phyloP scores from a whole-genome alignment of 2,888 invertebrate genomes.

The Drosophila stalkeri region DNA sequence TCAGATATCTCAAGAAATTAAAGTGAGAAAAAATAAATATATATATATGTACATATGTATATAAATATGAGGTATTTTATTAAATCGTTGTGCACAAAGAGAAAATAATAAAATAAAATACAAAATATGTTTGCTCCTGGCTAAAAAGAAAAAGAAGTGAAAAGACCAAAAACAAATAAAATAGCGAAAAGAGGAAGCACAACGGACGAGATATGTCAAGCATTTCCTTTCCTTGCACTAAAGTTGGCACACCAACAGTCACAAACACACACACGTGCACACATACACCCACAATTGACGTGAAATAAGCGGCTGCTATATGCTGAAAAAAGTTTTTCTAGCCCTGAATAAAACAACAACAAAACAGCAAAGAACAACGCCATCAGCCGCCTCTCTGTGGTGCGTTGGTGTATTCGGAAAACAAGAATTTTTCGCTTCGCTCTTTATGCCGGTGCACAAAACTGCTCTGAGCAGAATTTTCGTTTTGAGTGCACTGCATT shows the following conservation, averaged over 20 bases:
- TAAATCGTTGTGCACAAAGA: constrained; percentile 14
- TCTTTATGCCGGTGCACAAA: constrained; percentile 64
- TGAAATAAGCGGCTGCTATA: constrained; percentile 59
- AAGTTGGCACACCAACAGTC: constrained; percentile 45
- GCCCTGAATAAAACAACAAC: constrained; percentile 40
- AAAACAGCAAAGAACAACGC: constrained; percentile 31
- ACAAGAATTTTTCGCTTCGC: constrained; percentile 64
- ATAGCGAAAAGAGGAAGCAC: constrained; percentile 47
- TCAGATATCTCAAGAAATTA: constrained; percentile 15
- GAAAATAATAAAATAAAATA: constrained; percentile 42
- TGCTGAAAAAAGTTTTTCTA: constrained; percentile 58
- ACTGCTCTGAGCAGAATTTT: constrained; percentile 51
- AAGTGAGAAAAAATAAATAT: constrained; percentile 1
- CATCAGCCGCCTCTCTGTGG: constrained; percentile 25
- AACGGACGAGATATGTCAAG: constrained; percentile 70
- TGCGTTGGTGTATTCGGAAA: constrained; percentile 36
- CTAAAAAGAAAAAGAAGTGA: constrained; percentile 20
- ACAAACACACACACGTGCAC: constrained; percentile 2
- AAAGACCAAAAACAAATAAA: constrained; percentile 35
- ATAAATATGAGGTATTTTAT: constrained; percentile 4
- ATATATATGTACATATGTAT: neutral
- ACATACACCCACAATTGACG: constrained; percentile 34
- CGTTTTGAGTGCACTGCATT: constrained; percentile 34
- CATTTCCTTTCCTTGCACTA: constrained; percentile 69
- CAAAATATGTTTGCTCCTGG: constrained; percentile 38